Conservation (phyloP, 2,888 invertebrate species). For the Charanyca ferruginea region DNA sequence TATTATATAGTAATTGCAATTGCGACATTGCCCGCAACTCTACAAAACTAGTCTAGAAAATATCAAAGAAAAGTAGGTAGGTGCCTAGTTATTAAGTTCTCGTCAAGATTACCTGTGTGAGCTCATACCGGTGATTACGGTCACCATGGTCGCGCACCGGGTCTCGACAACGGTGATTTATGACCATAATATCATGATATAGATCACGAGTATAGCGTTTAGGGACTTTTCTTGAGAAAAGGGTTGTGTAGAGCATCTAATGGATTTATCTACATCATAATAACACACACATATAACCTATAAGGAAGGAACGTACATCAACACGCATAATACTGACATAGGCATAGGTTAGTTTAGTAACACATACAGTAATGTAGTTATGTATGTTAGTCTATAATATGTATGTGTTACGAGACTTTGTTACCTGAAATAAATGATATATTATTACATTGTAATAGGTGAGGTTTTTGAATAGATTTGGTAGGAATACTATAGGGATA, state of each 20-base stretch:
- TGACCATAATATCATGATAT: conserved; percentile 7
- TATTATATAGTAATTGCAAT: too few species aligned
- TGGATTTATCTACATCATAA: not conserved
- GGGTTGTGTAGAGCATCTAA: not conserved
- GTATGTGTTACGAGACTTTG: too few species aligned
- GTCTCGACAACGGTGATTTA: conserved; percentile 39
- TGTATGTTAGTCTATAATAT: too few species aligned
- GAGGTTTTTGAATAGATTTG: not conserved
- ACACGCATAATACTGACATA: too few species aligned
- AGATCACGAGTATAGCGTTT: conserved; percentile 10
- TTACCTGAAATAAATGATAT: too few species aligned
- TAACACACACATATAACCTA: too few species aligned
- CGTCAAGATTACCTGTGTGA: conserved; percentile 29
- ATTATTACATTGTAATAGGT: too few species aligned
- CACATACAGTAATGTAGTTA: too few species aligned
- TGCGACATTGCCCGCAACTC: not conserved
- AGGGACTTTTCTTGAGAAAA: conserved; percentile 14
- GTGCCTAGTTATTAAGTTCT: conserved; percentile 18
- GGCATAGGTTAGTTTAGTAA: too few species aligned
- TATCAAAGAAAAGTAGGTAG: conserved; percentile 10
- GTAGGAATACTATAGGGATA: not conserved
- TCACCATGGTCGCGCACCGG: conserved; percentile 16
- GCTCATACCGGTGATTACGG: conserved; percentile 29
- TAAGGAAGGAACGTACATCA: too few species aligned
- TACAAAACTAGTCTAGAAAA: conserved; percentile 4